Conservation (phyloP, 2,113 vertebrate genomes). For the Aphelocoma coerulescens region DNA sequence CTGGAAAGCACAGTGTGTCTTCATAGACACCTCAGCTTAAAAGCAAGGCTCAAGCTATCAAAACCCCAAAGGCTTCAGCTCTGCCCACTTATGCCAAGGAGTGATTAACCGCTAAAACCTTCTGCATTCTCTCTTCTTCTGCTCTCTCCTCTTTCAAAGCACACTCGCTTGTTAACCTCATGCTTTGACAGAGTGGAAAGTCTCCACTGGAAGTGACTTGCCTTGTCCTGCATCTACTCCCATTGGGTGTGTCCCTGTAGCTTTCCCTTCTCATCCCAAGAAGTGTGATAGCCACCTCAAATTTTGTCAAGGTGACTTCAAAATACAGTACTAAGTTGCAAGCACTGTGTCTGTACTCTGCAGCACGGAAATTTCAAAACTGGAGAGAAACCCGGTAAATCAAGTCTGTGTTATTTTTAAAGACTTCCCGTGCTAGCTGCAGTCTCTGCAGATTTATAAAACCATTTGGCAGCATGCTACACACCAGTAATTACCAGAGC, state of each 20-base stretch:
- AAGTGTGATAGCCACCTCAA: fast-evolving
- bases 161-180: not conserved
- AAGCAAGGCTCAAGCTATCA: not conserved
- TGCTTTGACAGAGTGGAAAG: not conserved
- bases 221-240: not conserved
- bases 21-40: not conserved
- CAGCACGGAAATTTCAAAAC: not conserved
- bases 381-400: not conserved
- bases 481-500: conserved; percentile 24
- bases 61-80: not conserved
- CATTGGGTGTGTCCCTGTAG: not conserved
- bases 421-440: not conserved
- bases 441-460: conserved; percentile 25
- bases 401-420: not conserved
- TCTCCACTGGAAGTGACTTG: not conserved
- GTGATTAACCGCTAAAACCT: not conserved
- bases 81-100: not conserved
- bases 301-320: not conserved
- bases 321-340: not conserved
- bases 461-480: conserved; percentile 6
- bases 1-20: not conserved
- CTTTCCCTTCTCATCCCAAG: not conserved
- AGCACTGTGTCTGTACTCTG: not conserved
- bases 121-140: not conserved
- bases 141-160: not conserved